Evolutionary conservation across 2,113 vertebrate species (phyloP), one percentile per base, ranked within the genome.

Genomic region (Campylomormyrus numenius): DNA sequence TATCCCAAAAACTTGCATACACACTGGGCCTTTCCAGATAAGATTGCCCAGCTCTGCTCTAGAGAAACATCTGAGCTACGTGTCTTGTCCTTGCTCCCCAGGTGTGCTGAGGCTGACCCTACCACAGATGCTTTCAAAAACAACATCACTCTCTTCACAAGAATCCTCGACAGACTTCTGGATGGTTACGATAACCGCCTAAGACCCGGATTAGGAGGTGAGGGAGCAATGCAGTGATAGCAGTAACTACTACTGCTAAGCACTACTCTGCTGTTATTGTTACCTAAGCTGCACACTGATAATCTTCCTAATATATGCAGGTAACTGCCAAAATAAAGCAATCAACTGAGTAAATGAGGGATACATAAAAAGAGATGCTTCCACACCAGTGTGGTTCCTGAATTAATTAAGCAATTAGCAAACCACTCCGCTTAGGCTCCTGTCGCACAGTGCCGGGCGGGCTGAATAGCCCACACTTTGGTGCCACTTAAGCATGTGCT

Each of bases 161-260:
- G 97, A 93, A 99, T 99, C 96, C 96, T 99, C 94, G 98, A 99
- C 97, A 97, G 98, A 94, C 97, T 99, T 89, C 96, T 99, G 94
- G 98, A 99, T 94, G 98, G 98, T 92, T 99, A 99, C 58, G 98
- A 99, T 95, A 99, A 99, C 96, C 98, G 98, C 53, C 97, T 99
- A 89, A 97, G 98, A 94, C 98, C 98, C 92, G 98, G 98, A 95
- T 95, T 99, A 74, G 98, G 98, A 96, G 98, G 98, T 99, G 96
- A 98, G 96, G 91, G 93, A 90, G 9, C 4, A 70, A 70, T 13
- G 17, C 46, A 11, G 19, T 27, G 10, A 5, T 1, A 10, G 11
- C 35, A 17, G 31, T 2, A 3, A 45, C 31, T 35, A 5, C 13
- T 17, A n/a, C 45, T n/a, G 42, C 83, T 45, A 19, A 8, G 7